phyloP scores from a whole-genome alignment of 2,797 vertebrate genomes.

The Avahi laniger region DNA sequence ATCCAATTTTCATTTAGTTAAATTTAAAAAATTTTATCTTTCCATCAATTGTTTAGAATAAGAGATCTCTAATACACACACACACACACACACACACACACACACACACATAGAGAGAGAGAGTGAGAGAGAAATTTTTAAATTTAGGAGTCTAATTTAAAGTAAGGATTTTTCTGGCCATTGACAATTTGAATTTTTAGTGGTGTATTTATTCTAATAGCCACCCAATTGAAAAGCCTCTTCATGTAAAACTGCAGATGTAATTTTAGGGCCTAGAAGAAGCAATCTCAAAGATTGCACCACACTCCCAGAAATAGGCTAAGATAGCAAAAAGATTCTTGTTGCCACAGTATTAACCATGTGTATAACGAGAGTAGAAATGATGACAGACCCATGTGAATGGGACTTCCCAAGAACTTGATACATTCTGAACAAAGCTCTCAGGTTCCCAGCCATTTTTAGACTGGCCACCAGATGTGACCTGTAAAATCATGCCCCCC shows the following conservation, averaged over 20 bases:
- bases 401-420: not conserved
- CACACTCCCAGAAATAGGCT: not conserved
- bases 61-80: not conserved
- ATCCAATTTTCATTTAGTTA: not conserved
- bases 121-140: no score
- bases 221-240: no score
- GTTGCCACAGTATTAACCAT: not conserved
- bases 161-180: no score
- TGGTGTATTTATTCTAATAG: no score
- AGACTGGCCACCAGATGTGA: not conserved
- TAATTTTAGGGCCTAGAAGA: no score
- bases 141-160: no score
- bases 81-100: no score
- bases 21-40: not conserved
- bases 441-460: not conserved
- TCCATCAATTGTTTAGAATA: not conserved
- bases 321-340: no score
- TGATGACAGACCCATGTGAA: not conserved
- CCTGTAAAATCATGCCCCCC: not conserved
- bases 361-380: not conserved
- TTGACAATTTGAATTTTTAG: no score
- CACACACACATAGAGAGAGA: no score
- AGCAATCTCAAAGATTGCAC: no score
- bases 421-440: not conserved
- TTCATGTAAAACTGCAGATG: no score